Base-by-base conservation (phyloP, 2,888 invertebrate genomes). In the Ommatoiulus sabulosus region DNA sequence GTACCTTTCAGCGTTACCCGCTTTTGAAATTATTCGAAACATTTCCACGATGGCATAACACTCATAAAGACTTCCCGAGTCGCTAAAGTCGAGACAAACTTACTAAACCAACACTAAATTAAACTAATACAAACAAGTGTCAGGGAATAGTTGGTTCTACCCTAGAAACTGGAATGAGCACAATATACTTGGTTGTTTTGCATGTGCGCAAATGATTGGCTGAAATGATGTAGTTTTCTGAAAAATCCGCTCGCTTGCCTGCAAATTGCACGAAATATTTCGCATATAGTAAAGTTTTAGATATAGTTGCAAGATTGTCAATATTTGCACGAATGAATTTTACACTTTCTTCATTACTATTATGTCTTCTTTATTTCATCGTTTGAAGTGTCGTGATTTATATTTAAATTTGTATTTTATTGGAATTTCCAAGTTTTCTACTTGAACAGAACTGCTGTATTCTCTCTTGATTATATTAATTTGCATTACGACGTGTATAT, bases 71-170 rank as follows among this genome's bases (percentile, higher is more conserved):
- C 63, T 63, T 63, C 20, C n/a, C 57, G 20, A 63, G 63, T 63
- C 63, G 20, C 63, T 63, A 63, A 63, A 63, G 4, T 20, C n/a
- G 15, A 63, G 20, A 63, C 63, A 63, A 63, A 5, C 63, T 63
- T 63, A 63, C 5, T 20, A 63, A 63, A 46, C n/a, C 3, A 63
- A 63, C 20, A 63, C 3, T 63, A 63, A 63, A 63, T 20, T 12
- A 63, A 63, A 63, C n/a, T 63, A 63, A 63, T 63, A 63, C 63
- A 20, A 63, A 63, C 63, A 63, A 63, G 63, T 20, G 63, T 63
- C 63, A 63, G 63, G 63, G 8, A 63, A 63, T 63, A 63, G 63
- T 63, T 63, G 63, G 63, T 63, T 63, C 63, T 63, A 63, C 63
- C 63, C 63, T 63, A 63, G 63, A 63, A 63, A 63, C 63, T 63